These are phyloP conservation scores for Neelides folsomi DNA, from an alignment of 2,888 invertebrate species.

Conservation along the genomic window DNA sequence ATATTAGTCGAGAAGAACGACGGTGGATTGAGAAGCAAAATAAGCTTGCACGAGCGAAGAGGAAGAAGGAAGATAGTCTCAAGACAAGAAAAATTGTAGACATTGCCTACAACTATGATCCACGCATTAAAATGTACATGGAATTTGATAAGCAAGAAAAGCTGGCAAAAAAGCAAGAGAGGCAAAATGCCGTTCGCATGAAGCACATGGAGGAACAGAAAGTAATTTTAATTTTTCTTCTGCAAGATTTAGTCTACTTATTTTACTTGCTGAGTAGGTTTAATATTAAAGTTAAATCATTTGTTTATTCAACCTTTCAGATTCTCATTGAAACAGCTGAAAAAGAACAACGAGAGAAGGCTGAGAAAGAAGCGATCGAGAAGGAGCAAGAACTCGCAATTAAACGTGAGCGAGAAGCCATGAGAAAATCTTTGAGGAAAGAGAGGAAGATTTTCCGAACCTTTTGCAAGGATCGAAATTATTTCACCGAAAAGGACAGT, in stretches of 20 bases:
- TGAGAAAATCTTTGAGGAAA: constrained; percentile 72
- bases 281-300: too few relatives aligned
- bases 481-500: constrained; percentile 53
- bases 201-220: constrained; percentile 75
- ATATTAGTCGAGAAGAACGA: constrained; percentile 68
- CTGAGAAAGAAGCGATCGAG: constrained; percentile 56
- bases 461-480: constrained; percentile 65
- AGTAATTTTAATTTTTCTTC: constrained; percentile 36
- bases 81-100: constrained; percentile 83
- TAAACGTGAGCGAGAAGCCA: constrained; percentile 70
- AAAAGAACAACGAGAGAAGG: constrained; percentile 48
- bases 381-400: constrained; percentile 65
- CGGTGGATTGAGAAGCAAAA: constrained; percentile 98
- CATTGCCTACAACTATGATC: constrained; percentile 84
- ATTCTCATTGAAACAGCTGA: constrained; percentile 51
- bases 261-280: too few relatives aligned
- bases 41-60: constrained; percentile 75
- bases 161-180: constrained; percentile 73
- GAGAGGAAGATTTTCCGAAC: constrained; percentile 70
- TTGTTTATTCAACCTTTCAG: constrained; percentile 6
- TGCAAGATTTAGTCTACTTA: neutral
- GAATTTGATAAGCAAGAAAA: constrained; percentile 87
- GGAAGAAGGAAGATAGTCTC: constrained; percentile 94
- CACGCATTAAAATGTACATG: constrained; percentile 79
- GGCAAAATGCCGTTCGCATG: constrained; percentile 45